Conservation (phyloP, 2,113 vertebrate species). For the Heloderma charlesbogerti region DNA sequence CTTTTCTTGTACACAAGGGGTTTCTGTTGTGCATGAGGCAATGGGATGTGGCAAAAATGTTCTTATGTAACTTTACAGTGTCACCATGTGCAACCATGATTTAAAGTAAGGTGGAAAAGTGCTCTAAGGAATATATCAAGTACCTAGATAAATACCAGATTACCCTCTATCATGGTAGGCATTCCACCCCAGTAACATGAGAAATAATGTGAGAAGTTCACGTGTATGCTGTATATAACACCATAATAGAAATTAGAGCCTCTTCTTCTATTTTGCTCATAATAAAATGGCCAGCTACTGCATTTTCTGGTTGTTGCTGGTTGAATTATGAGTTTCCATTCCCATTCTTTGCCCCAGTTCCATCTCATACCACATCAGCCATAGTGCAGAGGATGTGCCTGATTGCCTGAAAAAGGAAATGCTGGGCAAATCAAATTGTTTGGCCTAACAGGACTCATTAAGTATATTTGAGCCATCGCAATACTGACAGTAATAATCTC, state of each 20-base stretch:
- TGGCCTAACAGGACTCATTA: neutral
- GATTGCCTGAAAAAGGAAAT: neutral
- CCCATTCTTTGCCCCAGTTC: neutral
- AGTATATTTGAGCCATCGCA: neutral
- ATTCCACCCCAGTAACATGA: neutral
- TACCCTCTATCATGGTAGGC: neutral
- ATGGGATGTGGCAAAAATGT: neutral
- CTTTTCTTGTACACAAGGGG: neutral
- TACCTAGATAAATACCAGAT: neutral
- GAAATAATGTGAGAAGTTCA: neutral
- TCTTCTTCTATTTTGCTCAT: neutral
- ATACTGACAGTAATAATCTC: neutral
- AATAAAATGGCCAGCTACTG: neutral
- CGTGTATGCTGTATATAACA: neutral
- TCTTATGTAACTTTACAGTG: neutral
- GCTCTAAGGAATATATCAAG: neutral
- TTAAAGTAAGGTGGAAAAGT: neutral
- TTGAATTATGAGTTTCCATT: neutral
- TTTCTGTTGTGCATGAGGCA: neutral
- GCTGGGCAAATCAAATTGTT: neutral
- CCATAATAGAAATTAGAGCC: neutral
- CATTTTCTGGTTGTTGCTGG: neutral
- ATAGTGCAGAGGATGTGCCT: neutral
- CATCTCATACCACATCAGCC: neutral
- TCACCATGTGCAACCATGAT: neutral